phyloP scores from a whole-genome alignment of 2,888 invertebrate genomes.

The Poecilobothrus nobilitatus region DNA sequence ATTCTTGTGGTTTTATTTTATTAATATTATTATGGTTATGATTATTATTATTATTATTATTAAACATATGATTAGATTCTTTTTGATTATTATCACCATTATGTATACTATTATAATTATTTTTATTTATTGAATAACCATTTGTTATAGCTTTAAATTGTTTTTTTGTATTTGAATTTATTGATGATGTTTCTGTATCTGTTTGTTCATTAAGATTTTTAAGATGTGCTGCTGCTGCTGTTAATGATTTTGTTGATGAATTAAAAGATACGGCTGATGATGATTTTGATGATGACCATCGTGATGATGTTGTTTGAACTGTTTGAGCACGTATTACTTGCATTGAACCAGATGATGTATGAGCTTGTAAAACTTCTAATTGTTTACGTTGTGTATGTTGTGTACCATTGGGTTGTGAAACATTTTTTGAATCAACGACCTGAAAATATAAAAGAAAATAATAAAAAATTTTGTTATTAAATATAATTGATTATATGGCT shows the following conservation, averaged over 20 bases:
- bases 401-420: slow-evolving; percentile 43
- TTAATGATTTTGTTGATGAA: slow-evolving; percentile 13
- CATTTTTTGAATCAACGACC: slow-evolving; percentile 45
- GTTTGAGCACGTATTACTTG: slow-evolving; percentile 60
- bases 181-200: neutral
- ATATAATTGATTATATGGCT: no score
- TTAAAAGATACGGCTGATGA: slow-evolving; percentile 24
- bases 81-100: neutral
- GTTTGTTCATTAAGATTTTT: neutral
- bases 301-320: slow-evolving; percentile 42
- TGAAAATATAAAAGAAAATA: slow-evolving; percentile 24
- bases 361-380: slow-evolving; percentile 63
- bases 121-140: neutral
- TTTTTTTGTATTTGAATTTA: neutral
- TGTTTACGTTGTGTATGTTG: slow-evolving; percentile 44
- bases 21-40: slow-evolving; percentile 18
- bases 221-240: neutral
- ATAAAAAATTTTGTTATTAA: no score
- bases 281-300: slow-evolving; percentile 34
- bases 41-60: slow-evolving; percentile 23
- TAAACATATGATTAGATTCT: slow-evolving; percentile 25
- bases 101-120: neutral
- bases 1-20: neutral
- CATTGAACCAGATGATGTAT: slow-evolving; percentile 55
- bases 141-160: neutral